phyloP scores from a whole-genome alignment of 1,140 invertebrate genomes.

The Andrena cerasifolii region DNA sequence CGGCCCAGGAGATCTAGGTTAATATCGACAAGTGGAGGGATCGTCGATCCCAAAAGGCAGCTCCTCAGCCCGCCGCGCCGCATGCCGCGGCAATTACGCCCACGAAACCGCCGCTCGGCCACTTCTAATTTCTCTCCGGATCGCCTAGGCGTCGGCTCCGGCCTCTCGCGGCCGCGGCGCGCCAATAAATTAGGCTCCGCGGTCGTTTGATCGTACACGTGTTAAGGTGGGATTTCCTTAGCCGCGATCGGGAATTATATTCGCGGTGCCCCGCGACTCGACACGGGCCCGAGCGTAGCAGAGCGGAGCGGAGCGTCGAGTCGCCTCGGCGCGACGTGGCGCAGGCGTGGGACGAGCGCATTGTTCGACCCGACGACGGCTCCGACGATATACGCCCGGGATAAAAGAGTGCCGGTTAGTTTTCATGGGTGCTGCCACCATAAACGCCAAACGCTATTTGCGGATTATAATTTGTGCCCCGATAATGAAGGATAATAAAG shows the following conservation, averaged over 20 bases:
- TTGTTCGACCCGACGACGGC: slow-evolving; percentile 41
- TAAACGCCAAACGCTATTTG: slow-evolving; percentile 61
- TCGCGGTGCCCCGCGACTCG: neutral
- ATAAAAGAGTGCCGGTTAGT: slow-evolving; percentile 14
- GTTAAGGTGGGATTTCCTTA: too few species aligned
- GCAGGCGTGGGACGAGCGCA: slow-evolving; percentile 46
- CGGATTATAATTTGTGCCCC: slow-evolving; percentile 60
- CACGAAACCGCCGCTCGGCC: slow-evolving; percentile 29
- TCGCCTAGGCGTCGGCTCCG: slow-evolving; percentile 44
- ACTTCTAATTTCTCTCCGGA: slow-evolving; percentile 53
- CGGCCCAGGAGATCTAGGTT: too few species aligned
- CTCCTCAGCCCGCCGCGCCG: slow-evolving; percentile 13
- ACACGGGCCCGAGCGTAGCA: too few species aligned
- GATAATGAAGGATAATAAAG: slow-evolving; percentile 68
- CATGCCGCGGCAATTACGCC: slow-evolving; percentile 60
- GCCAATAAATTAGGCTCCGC: slow-evolving; percentile 60
- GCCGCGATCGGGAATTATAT: too few species aligned
- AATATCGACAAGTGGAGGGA: too few species aligned
- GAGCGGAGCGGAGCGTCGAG: too few species aligned
- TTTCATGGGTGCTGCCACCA: slow-evolving; percentile 36
- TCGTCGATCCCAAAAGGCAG: too few species aligned
- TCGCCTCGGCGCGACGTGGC: too few species aligned
- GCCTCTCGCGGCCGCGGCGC: slow-evolving; percentile 9
- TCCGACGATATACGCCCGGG: slow-evolving; percentile 18
- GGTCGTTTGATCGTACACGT: slow-evolving; percentile 43